These are phyloP conservation scores for Sipha flava DNA, from an alignment of 1,140 invertebrate genomes.

Conservation along the genomic window DNA sequence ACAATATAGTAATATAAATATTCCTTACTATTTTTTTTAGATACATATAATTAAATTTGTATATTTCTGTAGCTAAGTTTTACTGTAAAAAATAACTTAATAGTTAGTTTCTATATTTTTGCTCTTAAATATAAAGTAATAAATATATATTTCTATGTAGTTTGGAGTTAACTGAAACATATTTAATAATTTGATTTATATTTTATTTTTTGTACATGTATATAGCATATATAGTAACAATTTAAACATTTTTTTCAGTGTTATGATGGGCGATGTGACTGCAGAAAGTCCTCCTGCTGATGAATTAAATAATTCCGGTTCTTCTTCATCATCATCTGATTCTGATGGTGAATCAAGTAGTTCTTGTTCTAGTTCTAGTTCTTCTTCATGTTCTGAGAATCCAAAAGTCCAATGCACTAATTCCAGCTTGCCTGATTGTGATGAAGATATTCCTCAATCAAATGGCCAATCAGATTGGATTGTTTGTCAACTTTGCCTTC, in stretches of 20 bases:
- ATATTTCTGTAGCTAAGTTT: too few relatives aligned
- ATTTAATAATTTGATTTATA: too few relatives aligned
- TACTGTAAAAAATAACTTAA: too few relatives aligned
- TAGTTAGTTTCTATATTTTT: too few relatives aligned
- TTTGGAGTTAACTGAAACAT: too few relatives aligned
- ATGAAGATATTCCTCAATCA: neutral
- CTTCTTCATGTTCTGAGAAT: slow-evolving; percentile 6
- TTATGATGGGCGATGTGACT: slow-evolving; percentile 24
- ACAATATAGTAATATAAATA: too few relatives aligned
- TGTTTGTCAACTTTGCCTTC: neutral
- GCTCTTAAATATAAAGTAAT: too few relatives aligned
- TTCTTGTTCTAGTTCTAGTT: slow-evolving; percentile 19
- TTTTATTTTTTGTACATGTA: neutral
- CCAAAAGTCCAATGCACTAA: neutral
- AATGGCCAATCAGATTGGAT: slow-evolving; percentile 20
- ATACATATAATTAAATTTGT: too few relatives aligned
- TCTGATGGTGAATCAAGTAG: slow-evolving; percentile 25
- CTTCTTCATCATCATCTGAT: slow-evolving; percentile 11
- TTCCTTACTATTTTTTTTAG: too few relatives aligned
- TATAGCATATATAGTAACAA: neutral
- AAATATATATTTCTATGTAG: too few relatives aligned
- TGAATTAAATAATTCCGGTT: slow-evolving; percentile 14
- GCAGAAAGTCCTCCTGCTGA: slow-evolving; percentile 4
- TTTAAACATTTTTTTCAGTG: neutral
- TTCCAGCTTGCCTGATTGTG: neutral